Evolutionary conservation across 92 coral and sea anemone species (phyloP).

Genomic region (Phenganax stokvisi): DNA sequence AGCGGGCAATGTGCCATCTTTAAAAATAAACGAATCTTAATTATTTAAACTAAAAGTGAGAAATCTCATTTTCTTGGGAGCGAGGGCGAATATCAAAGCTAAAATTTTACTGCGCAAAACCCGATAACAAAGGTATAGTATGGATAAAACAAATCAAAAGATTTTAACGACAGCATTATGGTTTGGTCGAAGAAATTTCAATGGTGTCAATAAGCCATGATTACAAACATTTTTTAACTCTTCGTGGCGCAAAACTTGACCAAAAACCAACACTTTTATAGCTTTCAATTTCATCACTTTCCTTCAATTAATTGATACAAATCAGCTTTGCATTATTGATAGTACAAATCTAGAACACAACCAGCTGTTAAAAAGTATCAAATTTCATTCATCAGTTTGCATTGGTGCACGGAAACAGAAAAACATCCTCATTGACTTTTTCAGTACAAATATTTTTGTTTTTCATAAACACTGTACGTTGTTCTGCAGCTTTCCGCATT

Average conservation of each 20-base stretch:
- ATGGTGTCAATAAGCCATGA: background rate
- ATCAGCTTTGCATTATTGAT: conserved; percentile 4
- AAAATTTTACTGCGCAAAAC: background rate
- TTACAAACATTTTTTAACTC: background rate
- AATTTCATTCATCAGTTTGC: background rate
- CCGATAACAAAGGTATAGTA: background rate
- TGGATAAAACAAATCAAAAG: background rate
- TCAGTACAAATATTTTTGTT: too few relatives aligned
- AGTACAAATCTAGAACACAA: background rate
- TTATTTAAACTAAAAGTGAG: background rate
- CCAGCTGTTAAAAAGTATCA: conserved; percentile 3
- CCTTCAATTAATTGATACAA: background rate
- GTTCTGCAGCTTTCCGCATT: too few relatives aligned
- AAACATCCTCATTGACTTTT: too few relatives aligned
- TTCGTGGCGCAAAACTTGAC: background rate
- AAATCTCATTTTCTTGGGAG: background rate
- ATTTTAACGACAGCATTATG: background rate
- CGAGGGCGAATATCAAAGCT: background rate
- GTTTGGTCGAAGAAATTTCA: background rate
- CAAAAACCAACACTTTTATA: background rate
- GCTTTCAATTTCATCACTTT: conserved; percentile 1
- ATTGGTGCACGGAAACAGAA: background rate
- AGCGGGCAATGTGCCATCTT: background rate
- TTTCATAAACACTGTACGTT: too few relatives aligned
- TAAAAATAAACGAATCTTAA: background rate